phyloP scores from a whole-genome alignment of 2,888 invertebrate species.

The Cryptus armator region DNA sequence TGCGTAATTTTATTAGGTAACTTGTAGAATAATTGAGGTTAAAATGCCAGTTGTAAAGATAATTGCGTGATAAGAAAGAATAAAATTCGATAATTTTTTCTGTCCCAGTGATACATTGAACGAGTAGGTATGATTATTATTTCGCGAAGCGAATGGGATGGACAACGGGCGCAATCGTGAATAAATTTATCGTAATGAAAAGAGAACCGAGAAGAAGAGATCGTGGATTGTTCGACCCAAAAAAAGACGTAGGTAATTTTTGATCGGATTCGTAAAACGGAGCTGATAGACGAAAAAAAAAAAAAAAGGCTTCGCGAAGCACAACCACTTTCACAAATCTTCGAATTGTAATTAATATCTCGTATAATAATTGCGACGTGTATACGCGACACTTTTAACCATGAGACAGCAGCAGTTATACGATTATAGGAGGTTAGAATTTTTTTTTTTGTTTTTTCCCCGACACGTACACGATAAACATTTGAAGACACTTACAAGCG shows the following conservation, averaged over 20 bases:
- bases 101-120: constrained; percentile 72
- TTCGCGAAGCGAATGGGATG: constrained; percentile 53
- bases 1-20: constrained; percentile 81
- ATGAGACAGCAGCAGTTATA: constrained; percentile 42
- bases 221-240: constrained; percentile 43
- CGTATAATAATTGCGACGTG: constrained; percentile 55
- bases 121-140: constrained; percentile 57
- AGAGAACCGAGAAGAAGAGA: constrained; percentile 56
- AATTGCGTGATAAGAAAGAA: constrained; percentile 48
- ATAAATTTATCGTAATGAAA: constrained; percentile 36
- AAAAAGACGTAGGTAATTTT: constrained; percentile 46
- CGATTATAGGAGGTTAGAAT: constrained; percentile 44
- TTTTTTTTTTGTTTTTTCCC: constrained; percentile 38
- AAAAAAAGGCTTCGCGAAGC: constrained; percentile 31
- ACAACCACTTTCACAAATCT: constrained; percentile 30
- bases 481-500: constrained; percentile 60
- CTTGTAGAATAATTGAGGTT: constrained; percentile 79
- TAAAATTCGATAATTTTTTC: constrained; percentile 20
- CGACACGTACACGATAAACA: constrained; percentile 68
- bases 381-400: constrained; percentile 43
- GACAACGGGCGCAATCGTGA: constrained; percentile 31
- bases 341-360: constrained; percentile 32
- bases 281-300: constrained; percentile 3
- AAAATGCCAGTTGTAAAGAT: constrained; percentile 84
- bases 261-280: constrained; percentile 41